Percentiles rank a stretch among this genome's conserved stretches.
Conservation (phyloP, 2,113 vertebrate genomes). For the Bos taurus region DNA sequence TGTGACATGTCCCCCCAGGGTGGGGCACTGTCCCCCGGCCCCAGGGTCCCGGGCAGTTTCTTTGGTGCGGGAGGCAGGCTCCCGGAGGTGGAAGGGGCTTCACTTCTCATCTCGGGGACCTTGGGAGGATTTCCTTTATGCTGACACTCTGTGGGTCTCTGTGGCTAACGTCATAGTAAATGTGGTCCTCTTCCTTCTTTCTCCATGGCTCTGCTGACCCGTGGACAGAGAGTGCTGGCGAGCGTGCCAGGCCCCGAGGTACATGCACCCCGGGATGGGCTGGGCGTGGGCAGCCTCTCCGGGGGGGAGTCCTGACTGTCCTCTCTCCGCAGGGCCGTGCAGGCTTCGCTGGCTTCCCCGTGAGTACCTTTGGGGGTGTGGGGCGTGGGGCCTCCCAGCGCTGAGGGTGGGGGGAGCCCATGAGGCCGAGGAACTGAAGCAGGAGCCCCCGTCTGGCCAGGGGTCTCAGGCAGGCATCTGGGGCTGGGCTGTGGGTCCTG, state of each 20-base stretch:
- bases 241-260: conserved; percentile 72
- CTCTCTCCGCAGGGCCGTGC: conserved; percentile 33
- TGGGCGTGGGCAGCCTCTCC: accelerated
- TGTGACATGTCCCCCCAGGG: background rate
- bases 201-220: background rate
- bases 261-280: background rate
- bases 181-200: accelerated
- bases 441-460: background rate
- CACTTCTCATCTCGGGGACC: background rate
- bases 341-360: background rate
- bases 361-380: background rate
- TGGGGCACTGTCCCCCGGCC: background rate
- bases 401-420: background rate
- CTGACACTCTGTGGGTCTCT: accelerated
- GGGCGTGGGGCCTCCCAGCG: background rate
- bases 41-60: background rate
- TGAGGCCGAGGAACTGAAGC: accelerated
- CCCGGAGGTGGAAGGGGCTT: background rate
- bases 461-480: accelerated
- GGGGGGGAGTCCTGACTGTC: background rate
- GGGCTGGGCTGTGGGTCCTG: background rate
- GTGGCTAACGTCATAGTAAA: accelerated
- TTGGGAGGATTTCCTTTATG: accelerated
- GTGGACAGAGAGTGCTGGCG: conserved; percentile 41
- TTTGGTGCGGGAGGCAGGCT: background rate